phyloP scores from a whole-genome alignment of 2,113 vertebrate species.

The Rostratula benghalensis region DNA sequence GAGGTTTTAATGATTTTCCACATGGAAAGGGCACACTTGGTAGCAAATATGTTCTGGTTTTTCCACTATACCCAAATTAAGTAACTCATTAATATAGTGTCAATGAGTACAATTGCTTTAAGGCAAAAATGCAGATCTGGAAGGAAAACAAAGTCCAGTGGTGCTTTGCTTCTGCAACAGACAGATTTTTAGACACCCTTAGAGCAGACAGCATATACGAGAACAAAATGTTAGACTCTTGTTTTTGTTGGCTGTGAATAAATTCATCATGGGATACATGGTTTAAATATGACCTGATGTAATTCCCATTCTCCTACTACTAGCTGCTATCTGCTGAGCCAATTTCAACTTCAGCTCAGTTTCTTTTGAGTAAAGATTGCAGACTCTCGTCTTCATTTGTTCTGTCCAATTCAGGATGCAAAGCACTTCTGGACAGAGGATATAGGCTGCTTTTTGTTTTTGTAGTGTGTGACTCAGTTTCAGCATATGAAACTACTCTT shows the following conservation, averaged over 20 bases:
- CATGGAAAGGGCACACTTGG: background rate
- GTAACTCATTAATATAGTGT: background rate
- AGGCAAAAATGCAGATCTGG: background rate
- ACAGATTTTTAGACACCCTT: background rate
- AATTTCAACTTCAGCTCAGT: slow-evolving; percentile 42
- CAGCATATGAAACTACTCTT: background rate
- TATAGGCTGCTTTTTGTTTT: background rate
- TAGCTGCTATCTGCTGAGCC: slow-evolving; percentile 48
- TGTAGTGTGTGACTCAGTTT: slow-evolving; percentile 8
- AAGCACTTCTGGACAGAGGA: background rate
- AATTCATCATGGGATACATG: slow-evolving; percentile 46
- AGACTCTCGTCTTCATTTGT: background rate
- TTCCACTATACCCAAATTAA: background rate
- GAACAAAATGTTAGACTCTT: slow-evolving; percentile 57
- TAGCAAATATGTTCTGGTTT: background rate
- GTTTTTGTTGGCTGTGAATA: slow-evolving; percentile 56
- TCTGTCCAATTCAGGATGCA: slow-evolving; percentile 10
- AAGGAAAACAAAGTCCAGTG: slow-evolving; percentile 9
- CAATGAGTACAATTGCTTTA: background rate
- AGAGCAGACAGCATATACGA: background rate
- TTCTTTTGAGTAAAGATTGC: slow-evolving; percentile 30
- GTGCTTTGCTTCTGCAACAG: slow-evolving; percentile 18
- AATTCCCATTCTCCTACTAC: slow-evolving; percentile 50
- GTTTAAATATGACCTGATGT: slow-evolving; percentile 50
- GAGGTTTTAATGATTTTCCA: slow-evolving; percentile 36